Percentiles rank a stretch among this genome's conserved stretches.
Conservation (phyloP, 2,113 vertebrate species). For the Neotoma lepida region DNA sequence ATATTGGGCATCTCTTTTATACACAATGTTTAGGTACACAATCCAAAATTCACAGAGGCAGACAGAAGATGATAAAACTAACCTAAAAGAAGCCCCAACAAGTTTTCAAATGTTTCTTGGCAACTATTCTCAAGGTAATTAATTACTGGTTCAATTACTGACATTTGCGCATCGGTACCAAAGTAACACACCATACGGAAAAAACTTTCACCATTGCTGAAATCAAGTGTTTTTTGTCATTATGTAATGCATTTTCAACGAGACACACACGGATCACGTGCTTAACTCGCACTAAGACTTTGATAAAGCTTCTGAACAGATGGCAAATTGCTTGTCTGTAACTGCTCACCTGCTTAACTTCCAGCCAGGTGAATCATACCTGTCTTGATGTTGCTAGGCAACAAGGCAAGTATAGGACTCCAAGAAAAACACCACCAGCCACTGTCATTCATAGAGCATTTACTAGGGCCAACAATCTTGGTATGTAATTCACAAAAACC, state of each 20-base stretch:
- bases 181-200: constrained; percentile 60
- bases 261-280: not conserved
- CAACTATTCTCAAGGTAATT: constrained; percentile 67
- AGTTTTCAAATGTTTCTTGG: constrained; percentile 34
- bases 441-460: not conserved
- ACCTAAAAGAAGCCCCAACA: not conserved
- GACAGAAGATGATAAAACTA: constrained; percentile 24
- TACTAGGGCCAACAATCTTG: not conserved
- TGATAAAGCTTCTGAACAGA: constrained; percentile 20
- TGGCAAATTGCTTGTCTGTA: not conserved
- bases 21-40: not conserved
- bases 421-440: not conserved
- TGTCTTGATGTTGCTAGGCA: not conserved
- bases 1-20: constrained; percentile 2
- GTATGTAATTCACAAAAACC: constrained; percentile 4
- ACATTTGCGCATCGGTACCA: constrained; percentile 60
- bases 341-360: not conserved
- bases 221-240: not conserved
- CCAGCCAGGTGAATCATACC: not conserved
- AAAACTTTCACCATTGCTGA: constrained; percentile 30
- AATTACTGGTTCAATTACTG: constrained; percentile 74
- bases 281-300: constrained; percentile 26
- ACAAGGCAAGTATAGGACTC: not conserved
- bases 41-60: constrained; percentile 22
- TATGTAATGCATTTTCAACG: not conserved